These are phyloP conservation scores for Mesocricetus auratus DNA, from an alignment of 2,113 vertebrate species.

Conservation along the genomic window DNA sequence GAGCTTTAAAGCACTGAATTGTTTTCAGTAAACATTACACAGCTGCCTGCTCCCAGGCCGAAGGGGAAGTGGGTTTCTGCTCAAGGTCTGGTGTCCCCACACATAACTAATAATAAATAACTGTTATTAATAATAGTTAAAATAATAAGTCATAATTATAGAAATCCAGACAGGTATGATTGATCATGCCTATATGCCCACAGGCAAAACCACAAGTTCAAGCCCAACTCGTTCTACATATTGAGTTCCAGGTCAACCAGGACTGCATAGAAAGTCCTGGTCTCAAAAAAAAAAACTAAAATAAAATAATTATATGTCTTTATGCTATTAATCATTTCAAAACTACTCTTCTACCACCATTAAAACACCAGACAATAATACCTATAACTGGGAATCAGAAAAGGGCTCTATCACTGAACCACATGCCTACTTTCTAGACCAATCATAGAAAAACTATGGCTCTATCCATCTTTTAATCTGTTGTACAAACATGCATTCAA, in stretches of 20 bases:
- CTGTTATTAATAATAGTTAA: too few species aligned
- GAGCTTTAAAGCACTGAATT: too few species aligned
- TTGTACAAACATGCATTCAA: slow-evolving; percentile 9
- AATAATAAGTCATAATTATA: too few species aligned
- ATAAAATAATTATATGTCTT: not conserved
- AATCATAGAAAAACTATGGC: not conserved
- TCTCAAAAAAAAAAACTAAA: not conserved
- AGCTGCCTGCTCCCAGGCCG: too few species aligned
- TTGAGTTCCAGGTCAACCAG: not conserved
- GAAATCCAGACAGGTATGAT: not conserved
- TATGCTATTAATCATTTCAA: slow-evolving; percentile 23
- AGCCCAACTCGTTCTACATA: not conserved
- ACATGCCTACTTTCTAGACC: not conserved
- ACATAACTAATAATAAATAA: too few species aligned
- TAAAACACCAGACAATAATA: not conserved
- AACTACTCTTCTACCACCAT: not conserved
- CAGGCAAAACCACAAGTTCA: not conserved
- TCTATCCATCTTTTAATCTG: slow-evolving; percentile 11
- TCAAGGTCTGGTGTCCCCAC: too few species aligned
- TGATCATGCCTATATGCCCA: not conserved
- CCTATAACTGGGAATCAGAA: not conserved
- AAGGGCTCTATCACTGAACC: not conserved
- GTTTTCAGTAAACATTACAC: too few species aligned
- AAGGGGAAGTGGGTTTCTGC: too few species aligned
- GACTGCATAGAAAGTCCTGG: not conserved